phyloP scores from a whole-genome alignment of 2,888 invertebrate species.

The Archips crataeganus region DNA sequence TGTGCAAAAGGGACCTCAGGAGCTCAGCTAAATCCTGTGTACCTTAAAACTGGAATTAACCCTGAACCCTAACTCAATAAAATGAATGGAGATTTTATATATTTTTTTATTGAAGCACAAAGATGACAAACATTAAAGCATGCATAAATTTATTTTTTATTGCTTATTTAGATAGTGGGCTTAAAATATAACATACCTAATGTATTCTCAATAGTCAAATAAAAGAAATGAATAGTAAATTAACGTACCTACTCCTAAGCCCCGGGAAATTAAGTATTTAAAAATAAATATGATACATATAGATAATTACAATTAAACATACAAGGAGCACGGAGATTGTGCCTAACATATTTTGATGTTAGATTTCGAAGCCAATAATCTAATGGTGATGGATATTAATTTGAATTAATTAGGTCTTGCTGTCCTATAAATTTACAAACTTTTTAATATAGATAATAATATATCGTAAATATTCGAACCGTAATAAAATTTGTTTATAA shows the following conservation, averaged over 20 bases:
- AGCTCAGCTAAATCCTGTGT: slow-evolving; percentile 43
- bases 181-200: slow-evolving; percentile 51
- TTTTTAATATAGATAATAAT: slow-evolving; percentile 34
- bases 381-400: slow-evolving; percentile 36
- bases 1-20: slow-evolving; percentile 74
- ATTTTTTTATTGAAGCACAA: slow-evolving; percentile 80
- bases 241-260: slow-evolving; percentile 28
- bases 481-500: slow-evolving; percentile 39
- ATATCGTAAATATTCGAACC: slow-evolving; percentile 38
- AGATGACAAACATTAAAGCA: slow-evolving; percentile 79
- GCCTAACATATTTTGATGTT: slow-evolving; percentile 36
- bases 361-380: slow-evolving; percentile 20
- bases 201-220: slow-evolving; percentile 44
- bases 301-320: slow-evolving; percentile 40
- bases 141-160: slow-evolving; percentile 63
- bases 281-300: slow-evolving; percentile 43
- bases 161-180: slow-evolving; percentile 66
- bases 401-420: slow-evolving; percentile 4
- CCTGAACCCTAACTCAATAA: slow-evolving; percentile 49
- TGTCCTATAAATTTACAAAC: slow-evolving; percentile 39
- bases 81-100: slow-evolving; percentile 59
- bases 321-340: slow-evolving; percentile 27
- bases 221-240: slow-evolving; percentile 35
- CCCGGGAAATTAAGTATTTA: slow-evolving; percentile 19
- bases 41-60: slow-evolving; percentile 32